Percentiles rank a stretch among this genome's conserved stretches.
These are phyloP conservation scores for Pangasius macronema DNA, from an alignment of 2,797 vertebrate species.

Conservation along the genomic window DNA sequence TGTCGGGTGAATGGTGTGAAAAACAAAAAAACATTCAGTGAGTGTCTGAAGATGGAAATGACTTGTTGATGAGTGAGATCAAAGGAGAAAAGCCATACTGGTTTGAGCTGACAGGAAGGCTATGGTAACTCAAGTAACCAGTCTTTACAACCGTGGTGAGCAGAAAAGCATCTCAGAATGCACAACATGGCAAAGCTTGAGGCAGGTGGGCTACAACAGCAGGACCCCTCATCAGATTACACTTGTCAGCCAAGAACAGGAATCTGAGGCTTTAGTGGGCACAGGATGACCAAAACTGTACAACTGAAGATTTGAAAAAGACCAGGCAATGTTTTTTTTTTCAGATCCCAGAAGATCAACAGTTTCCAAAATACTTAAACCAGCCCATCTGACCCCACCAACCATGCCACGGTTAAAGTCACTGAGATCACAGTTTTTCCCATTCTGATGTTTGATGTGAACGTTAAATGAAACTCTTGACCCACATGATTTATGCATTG, in stretches of 20 bases:
- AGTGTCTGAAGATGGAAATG: background rate
- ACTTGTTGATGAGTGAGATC: background rate
- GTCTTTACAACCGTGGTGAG: background rate
- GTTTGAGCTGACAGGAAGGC: background rate
- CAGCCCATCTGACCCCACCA: background rate
- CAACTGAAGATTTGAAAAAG: background rate
- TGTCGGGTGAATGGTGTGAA: background rate
- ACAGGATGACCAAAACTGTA: background rate
- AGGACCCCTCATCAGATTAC: background rate
- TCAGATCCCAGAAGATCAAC: background rate
- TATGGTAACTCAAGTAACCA: background rate
- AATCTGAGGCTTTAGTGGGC: background rate
- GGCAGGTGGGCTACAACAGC: background rate
- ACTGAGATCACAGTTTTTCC: background rate
- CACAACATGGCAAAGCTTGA: background rate
- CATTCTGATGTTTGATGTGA: background rate
- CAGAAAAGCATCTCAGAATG: slow-evolving; percentile 2
- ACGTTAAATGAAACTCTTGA: background rate
- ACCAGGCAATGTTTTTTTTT: background rate
- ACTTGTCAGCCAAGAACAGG: background rate
- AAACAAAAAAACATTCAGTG: background rate
- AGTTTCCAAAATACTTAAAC: background rate
- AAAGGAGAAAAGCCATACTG: background rate
- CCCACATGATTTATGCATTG: background rate
- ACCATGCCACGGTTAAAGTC: background rate